phyloP scores from a whole-genome alignment of 2,797 vertebrate species.

The Typhlichthys eigenmanni region DNA sequence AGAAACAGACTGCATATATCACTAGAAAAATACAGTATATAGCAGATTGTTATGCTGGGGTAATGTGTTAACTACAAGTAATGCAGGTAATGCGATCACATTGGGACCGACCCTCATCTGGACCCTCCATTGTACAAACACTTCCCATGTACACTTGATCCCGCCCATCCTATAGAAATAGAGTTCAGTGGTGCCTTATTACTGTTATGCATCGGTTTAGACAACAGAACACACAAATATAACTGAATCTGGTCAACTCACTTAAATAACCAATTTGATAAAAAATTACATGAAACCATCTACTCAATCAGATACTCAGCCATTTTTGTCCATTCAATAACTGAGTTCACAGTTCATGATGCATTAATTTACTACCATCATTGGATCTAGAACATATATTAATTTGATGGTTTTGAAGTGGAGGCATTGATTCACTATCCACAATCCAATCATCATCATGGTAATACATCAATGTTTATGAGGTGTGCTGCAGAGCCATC shows the following conservation, averaged over 20 bases:
- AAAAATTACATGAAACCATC: neutral
- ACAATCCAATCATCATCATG: neutral
- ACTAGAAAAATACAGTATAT: too few species aligned
- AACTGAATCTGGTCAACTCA: neutral
- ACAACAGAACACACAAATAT: too few species aligned
- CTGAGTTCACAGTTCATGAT: conserved; percentile 1
- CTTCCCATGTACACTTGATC: too few species aligned
- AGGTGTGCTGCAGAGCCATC: too few species aligned
- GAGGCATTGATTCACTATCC: neutral
- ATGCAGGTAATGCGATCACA: too few species aligned
- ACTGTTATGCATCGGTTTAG: neutral
- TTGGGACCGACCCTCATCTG: too few species aligned
- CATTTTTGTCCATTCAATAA: conserved; percentile 7
- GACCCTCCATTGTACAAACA: too few species aligned
- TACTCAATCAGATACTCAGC: neutral
- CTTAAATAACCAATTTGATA: neutral
- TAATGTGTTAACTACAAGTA: too few species aligned
- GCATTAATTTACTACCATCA: neutral
- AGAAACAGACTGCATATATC: too few species aligned
- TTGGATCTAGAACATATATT: neutral
- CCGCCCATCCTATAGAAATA: too few species aligned
- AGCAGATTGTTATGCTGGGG: too few species aligned
- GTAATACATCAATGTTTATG: neutral
- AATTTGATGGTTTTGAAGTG: neutral
- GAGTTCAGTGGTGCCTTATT: too few species aligned